Evolutionary conservation across 2,113 vertebrate genomes (phyloP).

Genomic region (Toxostoma redivivum): DNA sequence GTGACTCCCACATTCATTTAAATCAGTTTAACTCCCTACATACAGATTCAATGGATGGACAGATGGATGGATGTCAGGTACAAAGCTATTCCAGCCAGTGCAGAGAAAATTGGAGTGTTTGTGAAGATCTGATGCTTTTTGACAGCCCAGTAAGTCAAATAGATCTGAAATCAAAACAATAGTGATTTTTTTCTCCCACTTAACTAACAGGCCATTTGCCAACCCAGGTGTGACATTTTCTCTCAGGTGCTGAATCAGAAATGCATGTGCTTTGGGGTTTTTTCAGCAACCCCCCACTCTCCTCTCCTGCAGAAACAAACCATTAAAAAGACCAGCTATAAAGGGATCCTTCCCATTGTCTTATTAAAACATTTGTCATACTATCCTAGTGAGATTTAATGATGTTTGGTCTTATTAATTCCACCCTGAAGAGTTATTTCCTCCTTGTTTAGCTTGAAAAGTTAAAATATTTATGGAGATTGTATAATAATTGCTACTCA

Average conservation of each 20-base stretch:
- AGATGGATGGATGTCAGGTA: background rate
- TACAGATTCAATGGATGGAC: background rate
- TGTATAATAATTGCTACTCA: constrained; percentile 16
- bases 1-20: background rate
- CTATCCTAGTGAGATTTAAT: constrained; percentile 48
- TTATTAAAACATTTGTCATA: constrained; percentile 57
- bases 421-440: constrained; percentile 27
- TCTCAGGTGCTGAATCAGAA: background rate
- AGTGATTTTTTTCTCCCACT: background rate
- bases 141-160: background rate
- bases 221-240: background rate
- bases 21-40: background rate
- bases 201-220: background rate
- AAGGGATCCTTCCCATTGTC: background rate
- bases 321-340: background rate
- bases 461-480: constrained; percentile 56
- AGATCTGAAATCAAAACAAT: background rate
- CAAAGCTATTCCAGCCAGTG: background rate
- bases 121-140: background rate
- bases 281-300: background rate
- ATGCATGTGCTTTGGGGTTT: background rate
- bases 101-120: background rate
- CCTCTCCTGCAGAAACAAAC: background rate
- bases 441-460: background rate
- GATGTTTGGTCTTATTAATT: constrained; percentile 39